Conservation (phyloP, 2,797 vertebrate genomes). For the Antrozous pallidus region DNA sequence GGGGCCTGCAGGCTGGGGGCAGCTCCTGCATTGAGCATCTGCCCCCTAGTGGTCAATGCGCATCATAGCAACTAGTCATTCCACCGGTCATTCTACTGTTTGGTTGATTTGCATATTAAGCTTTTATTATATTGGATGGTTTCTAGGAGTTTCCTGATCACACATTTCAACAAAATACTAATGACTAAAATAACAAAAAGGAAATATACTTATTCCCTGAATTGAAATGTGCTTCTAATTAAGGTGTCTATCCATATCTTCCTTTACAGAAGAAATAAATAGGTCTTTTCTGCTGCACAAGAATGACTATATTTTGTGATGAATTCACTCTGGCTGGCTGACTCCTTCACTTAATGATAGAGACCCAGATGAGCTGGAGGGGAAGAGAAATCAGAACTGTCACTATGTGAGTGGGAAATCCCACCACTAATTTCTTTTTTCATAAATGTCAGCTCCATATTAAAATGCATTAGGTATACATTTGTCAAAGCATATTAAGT, state of each 20-base stretch:
- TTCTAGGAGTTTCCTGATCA: constrained; percentile 64
- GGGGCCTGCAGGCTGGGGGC: too few species aligned
- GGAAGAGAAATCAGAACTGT: background rate
- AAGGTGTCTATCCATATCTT: constrained; percentile 62
- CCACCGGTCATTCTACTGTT: too few species aligned
- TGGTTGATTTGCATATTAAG: too few species aligned
- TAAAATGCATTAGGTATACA: constrained; percentile 27
- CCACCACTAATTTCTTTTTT: background rate
- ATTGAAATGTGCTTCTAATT: constrained; percentile 72
- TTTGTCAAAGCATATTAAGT: background rate
- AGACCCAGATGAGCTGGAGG: background rate
- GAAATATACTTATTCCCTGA: constrained; percentile 55
- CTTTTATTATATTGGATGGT: background rate
- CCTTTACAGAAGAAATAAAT: constrained; percentile 62
- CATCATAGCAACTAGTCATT: too few species aligned
- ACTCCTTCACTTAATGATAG: background rate
- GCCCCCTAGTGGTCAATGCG: too few species aligned
- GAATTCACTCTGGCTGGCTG: constrained; percentile 21
- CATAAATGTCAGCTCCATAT: background rate
- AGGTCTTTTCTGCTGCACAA: constrained; percentile 51
- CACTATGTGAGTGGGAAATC: background rate
- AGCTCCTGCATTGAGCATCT: too few species aligned
- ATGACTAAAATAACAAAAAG: constrained; percentile 72
- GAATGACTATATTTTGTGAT: constrained; percentile 17
- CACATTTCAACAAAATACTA: constrained; percentile 58